Conservation (phyloP, 2,797 vertebrate genomes). For the Alca torda region DNA sequence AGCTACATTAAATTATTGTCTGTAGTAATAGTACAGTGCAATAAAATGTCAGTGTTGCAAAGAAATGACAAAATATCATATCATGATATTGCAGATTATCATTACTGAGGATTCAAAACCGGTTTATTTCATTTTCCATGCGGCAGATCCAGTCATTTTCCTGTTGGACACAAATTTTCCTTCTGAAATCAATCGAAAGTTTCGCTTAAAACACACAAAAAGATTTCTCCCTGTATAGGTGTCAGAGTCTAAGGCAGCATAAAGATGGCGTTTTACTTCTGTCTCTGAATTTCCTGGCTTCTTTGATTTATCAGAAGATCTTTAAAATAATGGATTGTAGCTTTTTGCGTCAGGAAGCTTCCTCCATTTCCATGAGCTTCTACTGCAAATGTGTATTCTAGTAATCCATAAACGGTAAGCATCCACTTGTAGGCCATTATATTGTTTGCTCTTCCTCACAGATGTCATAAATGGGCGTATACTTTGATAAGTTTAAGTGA, state of each 20-base stretch:
- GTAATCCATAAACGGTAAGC: conserved; percentile 35
- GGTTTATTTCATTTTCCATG: neutral
- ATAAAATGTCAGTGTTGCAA: neutral
- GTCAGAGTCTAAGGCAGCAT: neutral
- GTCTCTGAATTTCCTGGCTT: neutral
- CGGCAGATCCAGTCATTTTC: neutral
- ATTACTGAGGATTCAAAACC: neutral
- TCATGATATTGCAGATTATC: neutral
- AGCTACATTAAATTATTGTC: neutral
- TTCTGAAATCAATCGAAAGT: neutral
- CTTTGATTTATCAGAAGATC: conserved; percentile 12
- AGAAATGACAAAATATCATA: neutral
- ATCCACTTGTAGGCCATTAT: conserved; percentile 64
- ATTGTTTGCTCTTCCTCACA: conserved; percentile 64
- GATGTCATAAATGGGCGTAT: conserved; percentile 60
- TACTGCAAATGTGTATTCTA: conserved; percentile 50
- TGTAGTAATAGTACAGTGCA: neutral
- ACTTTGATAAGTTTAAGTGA: conserved; percentile 66
- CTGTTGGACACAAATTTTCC: neutral
- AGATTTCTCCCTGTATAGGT: neutral
- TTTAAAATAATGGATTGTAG: conserved; percentile 41
- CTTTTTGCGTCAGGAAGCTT: conserved; percentile 12
- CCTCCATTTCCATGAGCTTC: conserved; percentile 48
- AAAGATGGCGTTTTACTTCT: neutral
- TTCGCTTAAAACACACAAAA: neutral